Evolutionary conservation across 2,888 invertebrate genomes (phyloP).

Genomic region (Salticus scenicus): DNA sequence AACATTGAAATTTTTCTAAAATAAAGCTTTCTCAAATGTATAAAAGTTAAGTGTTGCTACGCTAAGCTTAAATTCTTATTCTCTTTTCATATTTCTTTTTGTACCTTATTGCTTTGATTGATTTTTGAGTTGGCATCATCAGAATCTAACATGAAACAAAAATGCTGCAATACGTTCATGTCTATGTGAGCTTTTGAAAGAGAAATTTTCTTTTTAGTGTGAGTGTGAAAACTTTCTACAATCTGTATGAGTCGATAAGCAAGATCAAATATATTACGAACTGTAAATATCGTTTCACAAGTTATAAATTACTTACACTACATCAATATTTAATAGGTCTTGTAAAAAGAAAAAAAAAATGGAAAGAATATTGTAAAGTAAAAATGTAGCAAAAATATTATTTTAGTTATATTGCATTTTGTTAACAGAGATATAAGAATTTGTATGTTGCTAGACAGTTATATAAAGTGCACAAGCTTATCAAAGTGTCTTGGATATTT

Average conservation of each 20-base stretch:
- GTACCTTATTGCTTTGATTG: no score
- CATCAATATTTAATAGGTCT: conserved; percentile 55
- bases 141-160: no score
- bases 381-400: conserved; percentile 62
- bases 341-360: conserved; percentile 13
- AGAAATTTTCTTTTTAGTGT: conserved; percentile 38
- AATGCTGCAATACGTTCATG: conserved; percentile 65
- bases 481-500: conserved; percentile 19
- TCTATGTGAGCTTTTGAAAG: conserved; percentile 56
- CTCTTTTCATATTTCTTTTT: not conserved
- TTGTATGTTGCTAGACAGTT: conserved; percentile 67
- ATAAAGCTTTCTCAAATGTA: not conserved
- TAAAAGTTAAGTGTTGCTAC: not conserved
- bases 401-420: conserved; percentile 69
- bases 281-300: conserved; percentile 46
- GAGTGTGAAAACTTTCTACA: conserved; percentile 54
- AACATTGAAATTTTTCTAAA: not conserved
- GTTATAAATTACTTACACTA: conserved; percentile 49
- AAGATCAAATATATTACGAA: conserved; percentile 62
- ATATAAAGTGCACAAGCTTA: conserved; percentile 63
- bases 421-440: conserved; percentile 66
- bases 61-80: not conserved
- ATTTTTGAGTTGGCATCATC: no score
- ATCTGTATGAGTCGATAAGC: conserved; percentile 32
- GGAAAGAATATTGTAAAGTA: conserved; percentile 59